Base-by-base conservation (phyloP, 2,888 invertebrate genomes). In the Callinectes sapidus region DNA sequence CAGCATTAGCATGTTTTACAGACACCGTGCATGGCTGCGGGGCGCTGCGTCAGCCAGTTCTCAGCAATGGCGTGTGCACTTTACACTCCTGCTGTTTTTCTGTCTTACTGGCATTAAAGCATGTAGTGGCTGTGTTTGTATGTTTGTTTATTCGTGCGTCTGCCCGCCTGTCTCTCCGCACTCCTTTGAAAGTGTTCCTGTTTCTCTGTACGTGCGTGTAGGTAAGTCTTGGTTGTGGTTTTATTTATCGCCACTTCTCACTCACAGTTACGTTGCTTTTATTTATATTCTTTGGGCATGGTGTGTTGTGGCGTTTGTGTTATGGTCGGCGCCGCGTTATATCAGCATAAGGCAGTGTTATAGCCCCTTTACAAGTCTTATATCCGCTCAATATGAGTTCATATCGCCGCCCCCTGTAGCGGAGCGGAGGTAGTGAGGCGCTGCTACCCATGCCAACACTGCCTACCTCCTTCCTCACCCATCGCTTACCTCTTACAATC, bases 41-140 rank as follows among this genome's bases (percentile, higher is more conserved):
- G 71, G 81, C 81, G 81, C 32, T 81, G 81, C 81, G 81, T 32
- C 81, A 81, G 81, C 28, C 35, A 81, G 81, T 81, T 81, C 81
- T 81, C 13, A 35, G 81, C 14, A 81, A 81, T 81, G 81, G 81
- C 81, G 81, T 35, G 81, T 35, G 32, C 35, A 35, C 71, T 71
- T 71, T 71, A 71, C 71, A 71, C 71, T 23, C 28, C 32, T 32
- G 71, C n/a, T 71, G 81, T 23, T 35, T 71, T 81, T 35, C 32
- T 81, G 32, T 35, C 14, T 81, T 81, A 81, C 81, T 2, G 35
- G 32, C 16, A 28, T 81, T 32, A 81, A 28, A 32, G 16, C 28
- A n/a, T 71, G 28, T 28, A 71, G 28, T 71, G 71, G 71, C 28
- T 1, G 8, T 71, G 28, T 71, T 10, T 71, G 61, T 71, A 28